Conservation (phyloP, 2,888 invertebrate genomes). For the Pseudococcus longispinus region DNA sequence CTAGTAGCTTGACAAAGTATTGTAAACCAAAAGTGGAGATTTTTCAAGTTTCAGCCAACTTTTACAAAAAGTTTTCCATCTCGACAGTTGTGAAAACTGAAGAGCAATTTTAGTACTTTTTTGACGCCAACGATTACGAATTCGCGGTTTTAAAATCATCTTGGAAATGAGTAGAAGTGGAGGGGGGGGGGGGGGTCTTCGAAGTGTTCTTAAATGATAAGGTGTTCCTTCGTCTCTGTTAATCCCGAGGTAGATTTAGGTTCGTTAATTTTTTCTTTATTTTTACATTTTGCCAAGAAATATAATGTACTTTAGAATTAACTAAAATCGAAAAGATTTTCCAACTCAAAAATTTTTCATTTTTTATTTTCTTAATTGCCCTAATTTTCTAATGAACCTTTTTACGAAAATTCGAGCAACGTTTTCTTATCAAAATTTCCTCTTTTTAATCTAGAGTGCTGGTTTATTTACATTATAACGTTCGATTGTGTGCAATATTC, state of each 20-base stretch:
- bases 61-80: background rate
- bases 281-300: background rate
- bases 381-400: background rate
- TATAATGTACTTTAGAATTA: no score
- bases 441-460: background rate
- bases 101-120: background rate
- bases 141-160: background rate
- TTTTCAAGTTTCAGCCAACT: background rate
- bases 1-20: background rate
- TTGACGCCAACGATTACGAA: background rate
- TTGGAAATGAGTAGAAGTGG: no score
- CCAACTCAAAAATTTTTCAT: no score
- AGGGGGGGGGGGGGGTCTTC: background rate
- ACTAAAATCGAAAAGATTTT: no score
- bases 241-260: background rate
- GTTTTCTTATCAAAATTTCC: no score
- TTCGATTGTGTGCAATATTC: background rate
- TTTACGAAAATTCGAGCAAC: background rate
- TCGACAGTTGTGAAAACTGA: background rate
- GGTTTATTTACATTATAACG: background rate
- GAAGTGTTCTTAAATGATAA: background rate
- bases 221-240: background rate
- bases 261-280: background rate
- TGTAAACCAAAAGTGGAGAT: background rate
- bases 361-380: no score